These are phyloP conservation scores for Lophura nycthemera DNA, from an alignment of 2,113 vertebrate species.

Conservation along the genomic window DNA sequence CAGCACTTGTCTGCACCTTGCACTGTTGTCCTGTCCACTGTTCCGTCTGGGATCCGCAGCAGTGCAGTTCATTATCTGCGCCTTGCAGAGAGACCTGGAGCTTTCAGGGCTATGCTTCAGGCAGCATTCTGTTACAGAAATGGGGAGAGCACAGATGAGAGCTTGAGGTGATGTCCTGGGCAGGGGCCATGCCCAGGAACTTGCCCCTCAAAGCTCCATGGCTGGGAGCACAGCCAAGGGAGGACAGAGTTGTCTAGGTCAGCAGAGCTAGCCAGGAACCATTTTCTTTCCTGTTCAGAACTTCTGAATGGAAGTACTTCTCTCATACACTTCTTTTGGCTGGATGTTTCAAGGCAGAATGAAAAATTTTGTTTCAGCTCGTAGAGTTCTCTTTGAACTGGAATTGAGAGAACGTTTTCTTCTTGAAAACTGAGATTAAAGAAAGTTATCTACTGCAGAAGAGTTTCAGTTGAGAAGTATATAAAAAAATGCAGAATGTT, in stretches of 20 bases:
- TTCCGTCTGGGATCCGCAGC: background rate
- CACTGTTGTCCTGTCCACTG: rapidly evolving
- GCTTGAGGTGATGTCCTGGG: background rate
- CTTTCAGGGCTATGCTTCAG: background rate
- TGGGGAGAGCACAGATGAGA: background rate
- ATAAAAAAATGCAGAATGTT: background rate
- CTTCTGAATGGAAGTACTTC: background rate
- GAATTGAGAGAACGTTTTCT: background rate
- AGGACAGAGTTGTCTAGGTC: background rate
- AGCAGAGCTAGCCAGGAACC: background rate
- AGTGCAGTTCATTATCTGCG: background rate
- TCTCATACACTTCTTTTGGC: background rate
- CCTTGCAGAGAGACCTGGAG: background rate
- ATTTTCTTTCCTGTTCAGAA: background rate
- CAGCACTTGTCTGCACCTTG: background rate
- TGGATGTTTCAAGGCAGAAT: constrained; percentile 16
- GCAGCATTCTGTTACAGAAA: background rate
- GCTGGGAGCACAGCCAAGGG: background rate
- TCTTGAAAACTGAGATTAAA: constrained; percentile 41
- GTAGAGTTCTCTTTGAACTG: constrained; percentile 1
- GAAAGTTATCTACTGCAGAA: constrained; percentile 12
- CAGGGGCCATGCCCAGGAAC: background rate
- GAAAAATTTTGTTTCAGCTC: constrained; percentile 3
- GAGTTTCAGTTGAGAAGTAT: constrained; percentile 1
- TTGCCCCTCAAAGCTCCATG: background rate